Conservation (phyloP, 2,888 invertebrate species). For the Chydorus sphaericus region DNA sequence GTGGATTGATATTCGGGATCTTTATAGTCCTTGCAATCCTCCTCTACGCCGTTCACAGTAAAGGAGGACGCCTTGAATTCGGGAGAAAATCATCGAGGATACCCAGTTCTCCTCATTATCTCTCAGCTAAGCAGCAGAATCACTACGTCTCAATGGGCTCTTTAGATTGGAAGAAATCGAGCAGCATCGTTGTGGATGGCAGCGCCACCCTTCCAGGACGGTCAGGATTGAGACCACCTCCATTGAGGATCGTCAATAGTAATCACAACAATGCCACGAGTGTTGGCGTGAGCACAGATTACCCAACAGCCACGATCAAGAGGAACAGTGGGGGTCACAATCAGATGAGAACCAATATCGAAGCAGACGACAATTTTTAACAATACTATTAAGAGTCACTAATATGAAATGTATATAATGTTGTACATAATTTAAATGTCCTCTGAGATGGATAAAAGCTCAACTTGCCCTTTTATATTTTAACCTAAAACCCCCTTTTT, state of each 20-base stretch:
- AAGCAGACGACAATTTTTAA: conserved; percentile 47
- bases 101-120: conserved; percentile 65
- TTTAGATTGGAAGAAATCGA: conserved; percentile 17
- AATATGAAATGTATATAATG: neutral
- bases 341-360: conserved; percentile 43
- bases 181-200: conserved; percentile 6
- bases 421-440: neutral
- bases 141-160: conserved; percentile 21
- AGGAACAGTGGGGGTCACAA: conserved; percentile 53
- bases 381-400: neutral
- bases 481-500: no score
- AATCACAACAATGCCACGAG: no score
- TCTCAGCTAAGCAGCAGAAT: conserved; percentile 32
- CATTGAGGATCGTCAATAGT: conserved; percentile 11
- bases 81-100: conserved; percentile 30
- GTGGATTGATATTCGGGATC: conserved; percentile 33
- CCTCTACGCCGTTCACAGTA: conserved; percentile 35
- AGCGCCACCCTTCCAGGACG: neutral
- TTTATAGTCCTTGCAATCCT: conserved; percentile 29
- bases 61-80: conserved; percentile 17
- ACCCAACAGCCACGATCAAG: conserved; percentile 59
- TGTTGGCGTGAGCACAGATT: conserved; percentile 38
- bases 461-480: no score
- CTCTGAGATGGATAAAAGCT: no score
- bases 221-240: neutral